phyloP scores from a whole-genome alignment of 2,888 invertebrate genomes.

The Thecocarcelia acutangulata region DNA sequence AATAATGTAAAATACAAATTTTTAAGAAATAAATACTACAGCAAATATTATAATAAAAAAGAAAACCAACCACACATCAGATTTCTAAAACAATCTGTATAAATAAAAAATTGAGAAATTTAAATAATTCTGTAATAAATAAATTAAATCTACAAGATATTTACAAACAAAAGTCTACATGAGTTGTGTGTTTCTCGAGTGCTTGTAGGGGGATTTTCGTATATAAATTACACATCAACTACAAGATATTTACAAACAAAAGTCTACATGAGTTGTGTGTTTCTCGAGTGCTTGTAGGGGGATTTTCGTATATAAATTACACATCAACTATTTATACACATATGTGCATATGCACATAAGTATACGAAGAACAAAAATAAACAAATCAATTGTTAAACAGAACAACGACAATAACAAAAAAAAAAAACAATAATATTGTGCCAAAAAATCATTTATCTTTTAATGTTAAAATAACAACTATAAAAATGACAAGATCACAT shows the following conservation, averaged over 20 bases:
- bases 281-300: background rate
- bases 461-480: constrained; percentile 34
- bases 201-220: constrained; percentile 10
- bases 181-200: background rate
- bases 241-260: constrained; percentile 28
- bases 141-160: constrained; percentile 52
- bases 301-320: constrained; percentile 59
- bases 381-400: constrained; percentile 64
- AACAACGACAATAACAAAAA: constrained; percentile 34
- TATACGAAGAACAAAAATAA: constrained; percentile 37
- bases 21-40: constrained; percentile 30
- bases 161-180: constrained; percentile 20
- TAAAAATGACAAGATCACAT: constrained; percentile 1
- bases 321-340: constrained; percentile 55
- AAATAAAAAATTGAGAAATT: constrained; percentile 57
- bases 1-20: constrained; percentile 50
- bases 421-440: constrained; percentile 36
- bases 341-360: background rate
- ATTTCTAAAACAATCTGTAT: constrained; percentile 28
- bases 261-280: constrained; percentile 11
- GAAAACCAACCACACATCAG: constrained; percentile 18
- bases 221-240: constrained; percentile 66
- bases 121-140: constrained; percentile 59
- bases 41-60: constrained; percentile 25
- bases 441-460: constrained; percentile 57